Conservation (phyloP, 2,888 invertebrate species). For the Melitaea athalia region DNA sequence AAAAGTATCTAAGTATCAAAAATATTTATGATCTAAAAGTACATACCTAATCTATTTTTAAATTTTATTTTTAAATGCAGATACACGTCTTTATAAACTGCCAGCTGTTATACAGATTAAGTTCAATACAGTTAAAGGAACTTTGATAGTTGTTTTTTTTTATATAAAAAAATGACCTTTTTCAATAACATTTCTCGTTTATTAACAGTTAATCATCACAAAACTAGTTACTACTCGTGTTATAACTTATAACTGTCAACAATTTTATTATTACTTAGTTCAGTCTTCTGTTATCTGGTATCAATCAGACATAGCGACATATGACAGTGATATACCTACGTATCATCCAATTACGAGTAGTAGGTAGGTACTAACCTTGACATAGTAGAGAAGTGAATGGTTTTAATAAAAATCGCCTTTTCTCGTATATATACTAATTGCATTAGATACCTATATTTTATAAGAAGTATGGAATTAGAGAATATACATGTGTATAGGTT, state of each 20-base stretch:
- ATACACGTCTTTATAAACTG: too few relatives aligned
- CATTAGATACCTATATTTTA: background rate
- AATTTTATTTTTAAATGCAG: too few relatives aligned
- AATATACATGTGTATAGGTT: too few relatives aligned
- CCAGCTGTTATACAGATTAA: too few relatives aligned
- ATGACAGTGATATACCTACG: conserved; percentile 28
- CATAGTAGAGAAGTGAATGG: conserved; percentile 17
- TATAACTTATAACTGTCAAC: background rate
- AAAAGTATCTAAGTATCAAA: too few relatives aligned
- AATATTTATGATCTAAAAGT: too few relatives aligned
- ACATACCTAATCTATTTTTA: too few relatives aligned
- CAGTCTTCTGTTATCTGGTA: conserved; percentile 29
- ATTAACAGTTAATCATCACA: background rate
- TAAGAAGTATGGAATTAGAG: background rate
- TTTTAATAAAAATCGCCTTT: conserved; percentile 3
- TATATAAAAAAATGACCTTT: background rate
- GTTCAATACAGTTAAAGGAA: too few relatives aligned
- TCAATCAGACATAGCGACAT: conserved; percentile 31
- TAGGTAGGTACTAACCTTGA: conserved; percentile 29
- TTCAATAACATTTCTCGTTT: background rate
- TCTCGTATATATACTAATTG: background rate
- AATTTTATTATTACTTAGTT: conserved; percentile 14
- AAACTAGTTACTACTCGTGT: background rate
- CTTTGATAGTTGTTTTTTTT: background rate
- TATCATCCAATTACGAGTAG: conserved; percentile 37